phyloP scores from a whole-genome alignment of 2,797 vertebrate genomes.

The Melanotaenia nigrans region DNA sequence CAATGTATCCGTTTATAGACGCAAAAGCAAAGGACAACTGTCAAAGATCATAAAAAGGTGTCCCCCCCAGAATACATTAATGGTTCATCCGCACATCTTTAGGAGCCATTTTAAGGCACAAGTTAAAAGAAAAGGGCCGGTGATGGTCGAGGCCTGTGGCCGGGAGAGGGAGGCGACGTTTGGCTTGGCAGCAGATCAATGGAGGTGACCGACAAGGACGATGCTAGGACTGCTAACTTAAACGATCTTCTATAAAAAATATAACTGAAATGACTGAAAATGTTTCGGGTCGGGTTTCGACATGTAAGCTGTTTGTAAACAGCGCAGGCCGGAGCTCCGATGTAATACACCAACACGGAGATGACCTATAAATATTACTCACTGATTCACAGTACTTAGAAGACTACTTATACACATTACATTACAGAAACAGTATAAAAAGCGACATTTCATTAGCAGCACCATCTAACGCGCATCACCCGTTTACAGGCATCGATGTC shows the following conservation, averaged over 20 bases:
- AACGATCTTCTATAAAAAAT: background rate
- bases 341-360: constrained; percentile 21
- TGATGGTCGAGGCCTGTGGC: constrained; percentile 50
- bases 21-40: background rate
- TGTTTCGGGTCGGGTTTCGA: background rate
- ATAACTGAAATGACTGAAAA: background rate
- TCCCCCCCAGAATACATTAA: fast-evolving
- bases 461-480: constrained; percentile 5
- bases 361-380: background rate
- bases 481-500: constrained; percentile 28
- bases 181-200: constrained; percentile 42
- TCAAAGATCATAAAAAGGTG: background rate
- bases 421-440: background rate
- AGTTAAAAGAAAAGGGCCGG: constrained; percentile 14
- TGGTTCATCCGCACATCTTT: fast-evolving
- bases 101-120: background rate
- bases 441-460: background rate
- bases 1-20: background rate
- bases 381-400: background rate
- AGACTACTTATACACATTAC: too few species aligned
- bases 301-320: constrained; percentile 58
- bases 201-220: constrained; percentile 62
- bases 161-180: constrained; percentile 20
- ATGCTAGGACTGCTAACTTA: background rate
- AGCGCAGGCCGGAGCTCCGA: constrained; percentile 42